phyloP scores from a whole-genome alignment of 2,888 invertebrate genomes.

The Drosophila birchii region DNA sequence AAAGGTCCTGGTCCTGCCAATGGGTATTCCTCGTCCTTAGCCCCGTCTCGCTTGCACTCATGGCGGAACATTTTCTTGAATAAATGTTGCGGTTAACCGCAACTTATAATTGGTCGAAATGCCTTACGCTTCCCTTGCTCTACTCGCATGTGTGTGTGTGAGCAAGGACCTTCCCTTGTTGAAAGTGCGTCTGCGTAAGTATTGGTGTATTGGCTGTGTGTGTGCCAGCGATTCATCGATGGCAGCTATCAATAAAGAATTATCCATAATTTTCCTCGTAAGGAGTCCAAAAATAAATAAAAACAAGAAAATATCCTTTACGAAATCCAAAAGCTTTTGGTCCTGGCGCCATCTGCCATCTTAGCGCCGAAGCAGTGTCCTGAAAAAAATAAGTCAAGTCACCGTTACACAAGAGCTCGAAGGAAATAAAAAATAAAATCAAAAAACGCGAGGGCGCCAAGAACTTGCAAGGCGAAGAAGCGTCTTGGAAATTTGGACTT shows the following conservation, averaged over 20 bases:
- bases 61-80: slow-evolving; percentile 80
- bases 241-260: slow-evolving; percentile 41
- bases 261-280: slow-evolving; percentile 6
- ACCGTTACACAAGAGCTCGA: slow-evolving; percentile 17
- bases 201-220: slow-evolving; percentile 24
- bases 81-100: slow-evolving; percentile 85
- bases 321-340: slow-evolving; percentile 54
- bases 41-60: slow-evolving; percentile 53
- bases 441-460: slow-evolving; percentile 42
- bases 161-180: slow-evolving; percentile 41
- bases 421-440: slow-evolving; percentile 13
- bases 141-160: slow-evolving; percentile 21
- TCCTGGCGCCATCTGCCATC: slow-evolving; percentile 67
- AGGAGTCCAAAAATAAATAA: not conserved
- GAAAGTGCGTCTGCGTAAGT: slow-evolving; percentile 32
- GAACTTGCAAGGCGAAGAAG: slow-evolving; percentile 54
- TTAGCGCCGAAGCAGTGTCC: slow-evolving; percentile 23
- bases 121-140: slow-evolving; percentile 65
- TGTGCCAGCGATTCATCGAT: slow-evolving; percentile 17
- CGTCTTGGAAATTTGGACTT: slow-evolving; percentile 58
- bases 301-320: slow-evolving; percentile 3
- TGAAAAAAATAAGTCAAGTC: slow-evolving; percentile 20
- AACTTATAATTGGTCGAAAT: slow-evolving; percentile 85
- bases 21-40: slow-evolving; percentile 23
- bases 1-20: slow-evolving; percentile 31